Evolutionary conservation across 2,113 vertebrate species (phyloP).

Genomic region (Paracanthobrama guichenoti): DNA sequence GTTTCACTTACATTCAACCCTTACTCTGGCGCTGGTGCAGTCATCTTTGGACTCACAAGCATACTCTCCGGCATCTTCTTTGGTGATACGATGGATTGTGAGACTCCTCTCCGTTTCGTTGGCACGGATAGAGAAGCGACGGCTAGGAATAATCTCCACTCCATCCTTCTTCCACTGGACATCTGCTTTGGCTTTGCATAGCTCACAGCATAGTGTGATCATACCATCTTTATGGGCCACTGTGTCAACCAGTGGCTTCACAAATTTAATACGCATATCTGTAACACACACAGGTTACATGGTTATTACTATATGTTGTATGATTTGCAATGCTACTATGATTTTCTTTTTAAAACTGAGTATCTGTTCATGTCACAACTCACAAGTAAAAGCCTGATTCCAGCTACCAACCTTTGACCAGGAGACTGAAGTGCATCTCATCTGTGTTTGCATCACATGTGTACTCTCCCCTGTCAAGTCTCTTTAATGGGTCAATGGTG

Average conservation of each 20-base stretch:
- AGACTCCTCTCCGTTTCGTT: conserved; percentile 82
- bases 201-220: conserved; percentile 80
- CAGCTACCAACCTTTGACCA: conserved; percentile 78
- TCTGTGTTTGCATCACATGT: conserved; percentile 79
- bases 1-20: conserved; percentile 77
- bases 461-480: conserved; percentile 80
- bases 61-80: conserved; percentile 81
- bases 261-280: conserved; percentile 85
- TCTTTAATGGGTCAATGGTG: conserved; percentile 76
- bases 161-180: conserved; percentile 84
- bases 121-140: conserved; percentile 71
- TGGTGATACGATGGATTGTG: conserved; percentile 80
- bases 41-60: conserved; percentile 82
- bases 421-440: conserved; percentile 78
- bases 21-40: conserved; percentile 73
- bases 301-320: neutral
- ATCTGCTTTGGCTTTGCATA: conserved; percentile 81
- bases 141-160: conserved; percentile 67
- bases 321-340: neutral
- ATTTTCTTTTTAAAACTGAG: neutral
- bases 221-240: conserved; percentile 77
- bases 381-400: neutral
- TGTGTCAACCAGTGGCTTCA: conserved; percentile 73
- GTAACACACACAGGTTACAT: conserved; percentile 30
- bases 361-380: neutral